Percentiles rank a stretch among this genome's conserved stretches.
phyloP scores from a whole-genome alignment of 2,888 invertebrate species.

The Dicranocentrus wangi region DNA sequence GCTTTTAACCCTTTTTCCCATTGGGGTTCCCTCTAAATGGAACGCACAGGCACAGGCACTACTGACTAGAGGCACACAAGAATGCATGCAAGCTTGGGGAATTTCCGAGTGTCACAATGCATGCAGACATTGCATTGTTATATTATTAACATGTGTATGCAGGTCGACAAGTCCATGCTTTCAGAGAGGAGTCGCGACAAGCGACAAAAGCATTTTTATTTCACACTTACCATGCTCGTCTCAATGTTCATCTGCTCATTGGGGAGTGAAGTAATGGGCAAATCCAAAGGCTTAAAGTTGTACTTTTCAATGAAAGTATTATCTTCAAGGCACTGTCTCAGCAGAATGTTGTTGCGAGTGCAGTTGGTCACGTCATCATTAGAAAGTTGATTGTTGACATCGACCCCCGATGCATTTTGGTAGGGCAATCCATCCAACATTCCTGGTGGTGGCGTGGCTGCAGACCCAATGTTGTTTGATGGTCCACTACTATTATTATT shows the following conservation, averaged over 20 bases:
- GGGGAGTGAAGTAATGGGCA: constrained; percentile 73
- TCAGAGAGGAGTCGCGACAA: too few relatives aligned
- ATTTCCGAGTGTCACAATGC: too few relatives aligned
- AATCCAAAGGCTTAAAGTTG: constrained; percentile 86
- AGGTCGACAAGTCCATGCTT: too few relatives aligned
- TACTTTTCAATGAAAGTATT: constrained; percentile 89
- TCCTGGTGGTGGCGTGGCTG: constrained; percentile 18
- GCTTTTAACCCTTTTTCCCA: too few relatives aligned
- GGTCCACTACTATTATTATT: constrained; percentile 16
- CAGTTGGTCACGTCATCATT: constrained; percentile 26
- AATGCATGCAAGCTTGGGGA: too few relatives aligned
- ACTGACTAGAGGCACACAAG: too few relatives aligned
- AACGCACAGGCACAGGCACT: too few relatives aligned
- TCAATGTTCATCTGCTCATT: constrained; percentile 53
- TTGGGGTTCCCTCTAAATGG: too few relatives aligned
- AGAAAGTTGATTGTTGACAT: constrained; percentile 43
- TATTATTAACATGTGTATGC: too few relatives aligned
- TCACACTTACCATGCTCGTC: constrained; percentile 55
- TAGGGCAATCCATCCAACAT: constrained; percentile 10
- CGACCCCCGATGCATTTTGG: neutral
- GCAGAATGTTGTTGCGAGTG: constrained; percentile 76
- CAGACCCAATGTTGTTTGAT: constrained; percentile 29
- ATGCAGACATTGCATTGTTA: too few relatives aligned
- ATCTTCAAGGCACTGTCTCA: constrained; percentile 87
- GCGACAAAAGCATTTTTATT: too few relatives aligned